phyloP scores from a whole-genome alignment of 2,113 vertebrate genomes.

The Cinclus cinclus region DNA sequence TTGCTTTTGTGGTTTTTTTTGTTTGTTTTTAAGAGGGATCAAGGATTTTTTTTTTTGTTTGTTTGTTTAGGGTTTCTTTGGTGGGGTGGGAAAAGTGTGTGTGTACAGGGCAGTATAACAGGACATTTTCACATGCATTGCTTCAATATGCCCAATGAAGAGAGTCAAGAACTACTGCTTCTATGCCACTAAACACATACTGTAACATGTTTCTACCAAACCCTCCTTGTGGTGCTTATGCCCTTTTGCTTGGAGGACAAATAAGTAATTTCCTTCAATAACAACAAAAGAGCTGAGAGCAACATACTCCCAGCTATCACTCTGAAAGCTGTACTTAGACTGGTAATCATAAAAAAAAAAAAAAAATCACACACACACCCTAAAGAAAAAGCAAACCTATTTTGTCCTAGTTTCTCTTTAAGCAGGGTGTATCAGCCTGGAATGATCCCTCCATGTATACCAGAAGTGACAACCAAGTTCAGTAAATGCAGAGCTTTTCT shows the following conservation, averaged over 20 bases:
- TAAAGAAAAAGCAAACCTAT: rapidly evolving
- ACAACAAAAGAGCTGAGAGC: not conserved
- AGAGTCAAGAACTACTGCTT: not conserved
- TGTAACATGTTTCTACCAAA: not conserved
- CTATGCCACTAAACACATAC: not conserved
- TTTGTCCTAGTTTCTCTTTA: not conserved
- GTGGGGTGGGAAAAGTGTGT: rapidly evolving
- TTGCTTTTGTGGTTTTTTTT: not conserved
- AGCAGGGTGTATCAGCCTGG: not conserved
- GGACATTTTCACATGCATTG: not conserved
- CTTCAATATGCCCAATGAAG: not conserved
- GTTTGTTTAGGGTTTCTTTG: not conserved
- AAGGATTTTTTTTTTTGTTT: not conserved
- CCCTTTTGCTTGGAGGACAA: not conserved
- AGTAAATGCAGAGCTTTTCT: not conserved
- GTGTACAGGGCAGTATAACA: too few relatives aligned
- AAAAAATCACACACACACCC: not conserved
- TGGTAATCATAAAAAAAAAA: not conserved
- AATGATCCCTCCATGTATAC: rapidly evolving
- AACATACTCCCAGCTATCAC: not conserved
- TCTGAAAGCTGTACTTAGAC: not conserved
- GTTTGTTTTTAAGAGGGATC: not conserved
- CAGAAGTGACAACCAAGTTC: not conserved
- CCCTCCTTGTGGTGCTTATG: not conserved
- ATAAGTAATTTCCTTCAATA: not conserved